Evolutionary conservation across 2,888 invertebrate genomes (phyloP).

Genomic region (Ichneumon xanthorius): DNA sequence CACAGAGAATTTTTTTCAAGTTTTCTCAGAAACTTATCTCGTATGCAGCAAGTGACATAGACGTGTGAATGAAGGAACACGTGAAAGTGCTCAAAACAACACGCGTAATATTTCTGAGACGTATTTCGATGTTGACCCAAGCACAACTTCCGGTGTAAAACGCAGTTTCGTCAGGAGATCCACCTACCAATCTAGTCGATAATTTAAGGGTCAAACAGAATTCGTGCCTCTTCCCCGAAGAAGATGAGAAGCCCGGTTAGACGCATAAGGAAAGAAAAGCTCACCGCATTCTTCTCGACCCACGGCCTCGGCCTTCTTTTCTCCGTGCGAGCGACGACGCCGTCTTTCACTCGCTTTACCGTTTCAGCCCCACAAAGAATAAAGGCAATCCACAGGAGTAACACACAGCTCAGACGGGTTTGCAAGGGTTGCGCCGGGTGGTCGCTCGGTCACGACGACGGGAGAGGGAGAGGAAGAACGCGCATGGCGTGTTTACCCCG

Average conservation of each 20-base stretch:
- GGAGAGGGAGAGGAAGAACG: constrained; percentile 30
- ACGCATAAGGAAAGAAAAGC: constrained; percentile 36
- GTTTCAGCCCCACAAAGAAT: constrained; percentile 64
- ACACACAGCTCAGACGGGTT: constrained; percentile 35
- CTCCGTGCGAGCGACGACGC: constrained; percentile 30
- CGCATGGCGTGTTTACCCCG: constrained; percentile 60
- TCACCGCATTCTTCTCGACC: constrained; percentile 35
- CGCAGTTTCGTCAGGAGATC: no score
- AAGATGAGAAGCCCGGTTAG: background rate
- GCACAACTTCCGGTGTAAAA: no score
- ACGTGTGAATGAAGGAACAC: no score
- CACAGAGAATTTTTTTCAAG: no score
- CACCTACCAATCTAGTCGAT: no score
- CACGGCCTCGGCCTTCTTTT: constrained; percentile 26
- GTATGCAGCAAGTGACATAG: no score
- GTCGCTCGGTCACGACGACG: constrained; percentile 47
- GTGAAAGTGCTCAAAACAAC: no score
- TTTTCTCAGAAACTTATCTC: no score
- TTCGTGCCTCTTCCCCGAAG: background rate
- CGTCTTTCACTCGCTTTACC: constrained; percentile 64
- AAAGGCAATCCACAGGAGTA: constrained; percentile 54
- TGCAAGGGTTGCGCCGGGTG: constrained; percentile 29
- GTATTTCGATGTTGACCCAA: no score
- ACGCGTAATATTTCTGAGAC: no score
- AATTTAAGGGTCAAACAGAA: no score